These are phyloP conservation scores for Tenebrosternarchus preto DNA, from an alignment of 2,113 vertebrate genomes.

Conservation along the genomic window DNA sequence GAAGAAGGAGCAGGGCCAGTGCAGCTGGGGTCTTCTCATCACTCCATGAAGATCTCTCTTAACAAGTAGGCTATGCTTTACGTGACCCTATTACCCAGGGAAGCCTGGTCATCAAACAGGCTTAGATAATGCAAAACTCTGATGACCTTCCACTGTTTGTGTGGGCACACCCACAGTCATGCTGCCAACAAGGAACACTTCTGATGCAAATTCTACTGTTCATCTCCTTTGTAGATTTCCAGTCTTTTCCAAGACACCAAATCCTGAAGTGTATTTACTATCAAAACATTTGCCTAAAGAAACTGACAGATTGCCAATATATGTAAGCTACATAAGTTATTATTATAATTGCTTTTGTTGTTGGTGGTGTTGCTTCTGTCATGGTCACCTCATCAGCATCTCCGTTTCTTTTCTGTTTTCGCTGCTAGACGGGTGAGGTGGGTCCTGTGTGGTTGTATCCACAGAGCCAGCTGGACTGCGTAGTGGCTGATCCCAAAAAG, in stretches of 20 bases:
- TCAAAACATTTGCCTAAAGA: slow-evolving; percentile 81
- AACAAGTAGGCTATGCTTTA: slow-evolving; percentile 76
- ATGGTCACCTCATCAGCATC: no score
- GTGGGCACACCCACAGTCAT: no score
- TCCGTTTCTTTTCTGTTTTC: background rate
- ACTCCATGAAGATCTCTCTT: slow-evolving; percentile 84
- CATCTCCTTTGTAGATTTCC: slow-evolving; percentile 70
- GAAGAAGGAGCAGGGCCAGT: slow-evolving; percentile 68
- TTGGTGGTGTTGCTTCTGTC: background rate
- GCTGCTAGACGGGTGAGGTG: slow-evolving; percentile 80
- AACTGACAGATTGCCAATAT: slow-evolving; percentile 84
- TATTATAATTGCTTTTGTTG: background rate
- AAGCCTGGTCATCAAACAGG: background rate
- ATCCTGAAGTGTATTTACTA: slow-evolving; percentile 82
- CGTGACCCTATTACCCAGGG: background rate
- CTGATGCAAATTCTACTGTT: background rate
- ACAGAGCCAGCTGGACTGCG: slow-evolving; percentile 80
- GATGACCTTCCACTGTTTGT: no score
- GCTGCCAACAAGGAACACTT: background rate
- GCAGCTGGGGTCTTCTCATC: slow-evolving; percentile 70
- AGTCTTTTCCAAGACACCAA: slow-evolving; percentile 80
- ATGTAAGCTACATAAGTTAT: slow-evolving; percentile 71
- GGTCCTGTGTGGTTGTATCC: slow-evolving; percentile 88
- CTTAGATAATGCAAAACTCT: no score
- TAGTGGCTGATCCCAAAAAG: slow-evolving; percentile 86